Base-by-base conservation (phyloP, 2,113 vertebrate genomes). In the Cryptotis parvus region DNA sequence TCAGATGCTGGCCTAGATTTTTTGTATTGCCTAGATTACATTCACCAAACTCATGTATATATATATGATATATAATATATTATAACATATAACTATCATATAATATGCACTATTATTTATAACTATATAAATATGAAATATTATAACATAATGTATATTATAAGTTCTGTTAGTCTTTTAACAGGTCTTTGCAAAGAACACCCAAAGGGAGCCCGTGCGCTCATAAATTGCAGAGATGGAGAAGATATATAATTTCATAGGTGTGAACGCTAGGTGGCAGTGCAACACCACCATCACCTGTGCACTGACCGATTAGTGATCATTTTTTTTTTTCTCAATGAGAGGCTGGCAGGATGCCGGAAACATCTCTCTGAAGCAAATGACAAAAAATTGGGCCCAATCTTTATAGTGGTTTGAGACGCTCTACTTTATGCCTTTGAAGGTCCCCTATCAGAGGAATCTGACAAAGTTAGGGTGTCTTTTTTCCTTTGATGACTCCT, bases 201-300 rank as follows among this genome's bases (percentile, higher is more conserved):
- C 0, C 63, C 63, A 31, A 6, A 7, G 4, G 29, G 63, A 7
- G n/a, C 26, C 77, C 52, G 43, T 72, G 20, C 31, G 58, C 27
- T 29, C 5, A 1, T 10, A 27, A 66, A 33, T 79, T n/a, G 68
- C 45, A 15, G 22, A 69, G 43, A 4, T 0, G 9, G 31, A 37
- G 37, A 58, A 43, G n/a, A 65, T n/a, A 69, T 41, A 10, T 16
- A 14, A 9, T n/a, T 93, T 95, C 76, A 45, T n/a, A 43, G 37
- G 1, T 39, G 0, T 35, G 10, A 1, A 85, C 96, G 88, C 75
- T 9, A 93, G 95, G 79, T 96, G 96, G 93, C 52, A 12, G 9
- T 93, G 76, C 0, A 41, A 88, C 65, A 91, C 79, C 58, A 1
- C 9, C 4, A 0, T 88, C 87, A 31, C 8, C 41, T 66, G 14